These are phyloP conservation scores for Oryzias curvinotus DNA, from an alignment of 2,113 vertebrate species.

Conservation along the genomic window DNA sequence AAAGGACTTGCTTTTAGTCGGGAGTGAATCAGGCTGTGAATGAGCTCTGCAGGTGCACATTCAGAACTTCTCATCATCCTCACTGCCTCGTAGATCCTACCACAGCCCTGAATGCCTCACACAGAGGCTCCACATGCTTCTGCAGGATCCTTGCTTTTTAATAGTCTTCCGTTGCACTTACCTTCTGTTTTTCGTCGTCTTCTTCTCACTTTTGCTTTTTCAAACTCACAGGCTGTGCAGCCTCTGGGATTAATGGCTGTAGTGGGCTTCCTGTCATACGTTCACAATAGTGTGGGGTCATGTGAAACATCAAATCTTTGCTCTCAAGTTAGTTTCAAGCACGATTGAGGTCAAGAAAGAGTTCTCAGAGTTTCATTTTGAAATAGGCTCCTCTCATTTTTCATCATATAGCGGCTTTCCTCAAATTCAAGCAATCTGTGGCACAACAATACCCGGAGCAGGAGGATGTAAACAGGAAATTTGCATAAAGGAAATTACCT, in stretches of 20 bases:
- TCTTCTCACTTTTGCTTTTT: slow-evolving; percentile 36
- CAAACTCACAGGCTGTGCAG: slow-evolving; percentile 24
- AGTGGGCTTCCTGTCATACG: slow-evolving; percentile 41
- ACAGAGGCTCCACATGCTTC: slow-evolving; percentile 45
- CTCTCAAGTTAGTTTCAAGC: slow-evolving; percentile 46
- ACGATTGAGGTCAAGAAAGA: slow-evolving; percentile 29
- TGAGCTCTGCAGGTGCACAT: slow-evolving; percentile 69
- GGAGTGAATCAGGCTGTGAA: slow-evolving; percentile 61
- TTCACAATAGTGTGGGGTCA: slow-evolving; percentile 24
- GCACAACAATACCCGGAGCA: slow-evolving; percentile 67
- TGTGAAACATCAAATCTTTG: slow-evolving; percentile 23
- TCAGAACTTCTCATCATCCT: slow-evolving; percentile 72
- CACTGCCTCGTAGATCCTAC: slow-evolving; percentile 48
- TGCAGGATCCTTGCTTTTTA: slow-evolving; percentile 29
- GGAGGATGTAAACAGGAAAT: slow-evolving; percentile 70
- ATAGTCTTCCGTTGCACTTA: slow-evolving; percentile 29
- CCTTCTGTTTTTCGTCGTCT: slow-evolving; percentile 12
- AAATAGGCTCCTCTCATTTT: slow-evolving; percentile 61
- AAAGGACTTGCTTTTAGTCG: slow-evolving; percentile 52
- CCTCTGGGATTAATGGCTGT: slow-evolving; percentile 26
- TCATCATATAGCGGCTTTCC: slow-evolving; percentile 53
- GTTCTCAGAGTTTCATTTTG: slow-evolving; percentile 56
- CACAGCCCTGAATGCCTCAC: slow-evolving; percentile 32
- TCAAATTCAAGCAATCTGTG: slow-evolving; percentile 67
- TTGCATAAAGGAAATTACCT: slow-evolving; percentile 78